phyloP scores from a whole-genome alignment of 2,797 vertebrate species.

The Poeciliopsis gracilis region DNA sequence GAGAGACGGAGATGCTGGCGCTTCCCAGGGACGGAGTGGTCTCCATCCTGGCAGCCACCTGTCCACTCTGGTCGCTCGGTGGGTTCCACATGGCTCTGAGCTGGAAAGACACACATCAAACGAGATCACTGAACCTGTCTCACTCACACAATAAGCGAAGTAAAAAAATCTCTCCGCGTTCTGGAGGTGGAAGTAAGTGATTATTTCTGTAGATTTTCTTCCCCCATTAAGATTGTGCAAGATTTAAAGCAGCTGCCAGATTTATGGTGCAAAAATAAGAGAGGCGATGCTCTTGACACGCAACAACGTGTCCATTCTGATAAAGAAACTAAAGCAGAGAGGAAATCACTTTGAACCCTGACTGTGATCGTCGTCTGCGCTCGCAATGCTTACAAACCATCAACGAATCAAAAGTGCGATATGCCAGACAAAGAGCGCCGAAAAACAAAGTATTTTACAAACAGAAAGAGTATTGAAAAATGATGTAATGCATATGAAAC shows the following conservation, averaged over 20 bases:
- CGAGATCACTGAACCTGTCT: not conserved
- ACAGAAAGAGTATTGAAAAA: constrained; percentile 50
- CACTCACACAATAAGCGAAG: not conserved
- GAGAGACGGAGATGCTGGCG: constrained; percentile 94
- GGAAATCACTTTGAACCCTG: constrained; percentile 58
- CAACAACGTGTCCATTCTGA: constrained; percentile 42
- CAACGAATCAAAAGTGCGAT: constrained; percentile 52
- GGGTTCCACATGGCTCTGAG: constrained; percentile 90
- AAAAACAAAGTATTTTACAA: constrained; percentile 52
- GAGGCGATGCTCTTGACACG: constrained; percentile 37
- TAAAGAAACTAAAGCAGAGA: constrained; percentile 29
- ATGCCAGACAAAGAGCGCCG: constrained; percentile 38
- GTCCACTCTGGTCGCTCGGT: constrained; percentile 85
- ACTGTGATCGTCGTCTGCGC: constrained; percentile 29
- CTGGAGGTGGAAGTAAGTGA: not conserved
- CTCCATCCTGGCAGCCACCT: constrained; percentile 94
- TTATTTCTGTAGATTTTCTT: not conserved
- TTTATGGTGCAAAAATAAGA: constrained; percentile 25
- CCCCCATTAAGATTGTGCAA: constrained; percentile 28
- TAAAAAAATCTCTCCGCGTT: not conserved
- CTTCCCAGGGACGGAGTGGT: constrained; percentile 91
- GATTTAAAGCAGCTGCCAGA: constrained; percentile 9
- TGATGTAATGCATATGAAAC: constrained; percentile 62
- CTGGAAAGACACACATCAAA: constrained; percentile 6
- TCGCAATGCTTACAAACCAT: constrained; percentile 23